These are phyloP conservation scores for Hirudinaria manillensis DNA, from an alignment of 2,888 invertebrate species.

Conservation along the genomic window DNA sequence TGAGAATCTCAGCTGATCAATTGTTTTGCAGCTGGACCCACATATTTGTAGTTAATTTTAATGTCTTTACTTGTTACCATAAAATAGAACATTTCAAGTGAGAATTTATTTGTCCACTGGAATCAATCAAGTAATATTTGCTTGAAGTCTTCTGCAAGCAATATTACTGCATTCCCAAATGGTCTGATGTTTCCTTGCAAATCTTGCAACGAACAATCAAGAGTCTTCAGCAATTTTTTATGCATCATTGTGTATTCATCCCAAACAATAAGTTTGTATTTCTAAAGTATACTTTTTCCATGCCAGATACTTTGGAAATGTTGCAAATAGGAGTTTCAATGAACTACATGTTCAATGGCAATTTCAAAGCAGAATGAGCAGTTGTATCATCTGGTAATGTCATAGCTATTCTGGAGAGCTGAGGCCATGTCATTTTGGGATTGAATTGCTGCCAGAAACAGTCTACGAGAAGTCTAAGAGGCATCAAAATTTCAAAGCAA, in stretches of 20 bases:
- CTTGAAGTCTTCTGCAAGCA: background rate
- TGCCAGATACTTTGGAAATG: background rate
- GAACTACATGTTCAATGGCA: background rate
- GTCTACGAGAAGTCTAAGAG: no score
- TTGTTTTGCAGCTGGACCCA: background rate
- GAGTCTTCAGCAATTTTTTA: background rate
- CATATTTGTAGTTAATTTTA: constrained; percentile 7
- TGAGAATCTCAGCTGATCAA: constrained; percentile 12
- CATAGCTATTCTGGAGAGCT: background rate
- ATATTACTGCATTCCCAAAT: background rate
- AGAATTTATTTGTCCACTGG: constrained; percentile 8
- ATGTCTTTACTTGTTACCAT: background rate
- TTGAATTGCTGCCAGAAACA: background rate
- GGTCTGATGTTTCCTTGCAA: background rate
- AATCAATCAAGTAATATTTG: constrained; percentile 1
- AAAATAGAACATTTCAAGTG: background rate
- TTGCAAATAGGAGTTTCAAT: background rate
- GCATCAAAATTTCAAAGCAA: no score
- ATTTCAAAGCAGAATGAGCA: constrained; percentile 12
- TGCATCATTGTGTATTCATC: constrained; percentile 25
- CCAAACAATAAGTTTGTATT: constrained; percentile 17
- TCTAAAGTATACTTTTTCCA: background rate
- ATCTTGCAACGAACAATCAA: background rate
- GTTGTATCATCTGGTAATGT: background rate
- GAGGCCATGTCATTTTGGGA: background rate